Conservation (phyloP, 2,888 invertebrate species). For the Caenorhabditis sp. region DNA sequence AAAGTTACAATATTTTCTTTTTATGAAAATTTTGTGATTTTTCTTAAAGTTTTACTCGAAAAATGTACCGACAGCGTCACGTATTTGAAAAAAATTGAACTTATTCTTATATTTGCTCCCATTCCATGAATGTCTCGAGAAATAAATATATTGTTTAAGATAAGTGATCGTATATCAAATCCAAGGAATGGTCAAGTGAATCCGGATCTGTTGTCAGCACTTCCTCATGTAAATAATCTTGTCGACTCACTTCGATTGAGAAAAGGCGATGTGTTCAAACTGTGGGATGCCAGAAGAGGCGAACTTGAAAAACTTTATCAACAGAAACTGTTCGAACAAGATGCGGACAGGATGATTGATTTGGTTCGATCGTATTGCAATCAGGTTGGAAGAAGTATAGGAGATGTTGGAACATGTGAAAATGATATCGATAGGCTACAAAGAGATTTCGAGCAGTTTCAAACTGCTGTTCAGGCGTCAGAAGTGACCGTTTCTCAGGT, state of each 20-base stretch:
- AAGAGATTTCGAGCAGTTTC: constrained; percentile 30
- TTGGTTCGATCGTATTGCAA: constrained; percentile 26
- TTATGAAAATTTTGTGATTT: too few relatives aligned
- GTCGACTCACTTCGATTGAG: constrained; percentile 58
- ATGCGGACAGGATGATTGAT: constrained; percentile 80
- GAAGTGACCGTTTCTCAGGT: constrained; percentile 47
- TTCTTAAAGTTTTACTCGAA: too few relatives aligned
- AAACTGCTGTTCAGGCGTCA: constrained; percentile 17
- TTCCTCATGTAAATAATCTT: constrained; percentile 71
- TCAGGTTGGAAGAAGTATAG: constrained; percentile 31
- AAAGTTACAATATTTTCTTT: too few relatives aligned
- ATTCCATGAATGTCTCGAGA: too few relatives aligned
- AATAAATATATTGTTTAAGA: constrained; percentile 27
- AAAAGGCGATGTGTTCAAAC: constrained; percentile 84
- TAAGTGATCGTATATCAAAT: constrained; percentile 31
- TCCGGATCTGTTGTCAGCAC: constrained; percentile 76
- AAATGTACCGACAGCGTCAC: too few relatives aligned
- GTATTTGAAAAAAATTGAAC: too few relatives aligned
- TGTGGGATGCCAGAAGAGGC: constrained; percentile 93
- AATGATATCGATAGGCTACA: constrained; percentile 30
- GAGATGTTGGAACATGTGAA: constrained; percentile 46
- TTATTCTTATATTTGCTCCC: too few relatives aligned
- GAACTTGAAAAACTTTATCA: constrained; percentile 96
- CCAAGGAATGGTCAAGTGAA: constrained; percentile 71
- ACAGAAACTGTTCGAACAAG: constrained; percentile 91